A percentile compares a stretch with the other conserved stretches of the same genome.
phyloP scores from a whole-genome alignment of 1,140 invertebrate species.

The Micrasema longulum region DNA sequence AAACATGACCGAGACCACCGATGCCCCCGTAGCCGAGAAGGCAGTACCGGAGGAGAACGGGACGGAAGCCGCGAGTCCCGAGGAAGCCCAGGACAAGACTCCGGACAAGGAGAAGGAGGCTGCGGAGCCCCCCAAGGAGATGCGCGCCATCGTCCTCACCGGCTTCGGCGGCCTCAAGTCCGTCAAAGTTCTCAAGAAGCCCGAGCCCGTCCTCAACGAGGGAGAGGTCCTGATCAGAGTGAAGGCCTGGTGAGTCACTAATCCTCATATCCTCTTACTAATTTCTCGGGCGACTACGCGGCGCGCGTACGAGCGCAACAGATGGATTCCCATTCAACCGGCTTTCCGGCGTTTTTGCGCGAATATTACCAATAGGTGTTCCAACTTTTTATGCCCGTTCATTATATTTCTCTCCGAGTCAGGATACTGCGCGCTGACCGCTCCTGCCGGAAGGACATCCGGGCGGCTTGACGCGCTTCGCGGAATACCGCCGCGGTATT shows the following conservation, averaged over 20 bases:
- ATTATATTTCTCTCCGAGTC: slow-evolving; percentile 3
- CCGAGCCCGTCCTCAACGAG: slow-evolving; percentile 78
- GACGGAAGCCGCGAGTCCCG: slow-evolving; percentile 63
- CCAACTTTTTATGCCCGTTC: background rate
- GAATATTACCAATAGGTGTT: background rate
- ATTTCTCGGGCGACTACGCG: background rate
- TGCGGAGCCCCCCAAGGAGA: slow-evolving; percentile 78
- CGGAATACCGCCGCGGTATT: slow-evolving; percentile 10
- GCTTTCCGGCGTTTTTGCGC: background rate
- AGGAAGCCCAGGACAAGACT: slow-evolving; percentile 63
- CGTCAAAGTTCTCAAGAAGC: slow-evolving; percentile 84
- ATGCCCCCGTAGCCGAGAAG: slow-evolving; percentile 64
- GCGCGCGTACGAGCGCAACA: slow-evolving; percentile 5
- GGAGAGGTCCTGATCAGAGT: slow-evolving; percentile 87
- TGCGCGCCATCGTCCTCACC: slow-evolving; percentile 84
- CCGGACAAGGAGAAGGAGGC: slow-evolving; percentile 68
- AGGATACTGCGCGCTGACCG: background rate
- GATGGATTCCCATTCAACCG: background rate
- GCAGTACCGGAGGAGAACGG: slow-evolving; percentile 68
- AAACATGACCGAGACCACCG: slow-evolving; percentile 66
- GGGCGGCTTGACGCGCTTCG: slow-evolving; percentile 26
- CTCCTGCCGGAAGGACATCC: slow-evolving; percentile 40
- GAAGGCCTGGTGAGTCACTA: slow-evolving; percentile 80
- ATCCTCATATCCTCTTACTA: background rate
- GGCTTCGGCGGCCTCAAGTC: slow-evolving; percentile 87